phyloP scores from a whole-genome alignment of 2,888 invertebrate species.

The Heliconius cydno region DNA sequence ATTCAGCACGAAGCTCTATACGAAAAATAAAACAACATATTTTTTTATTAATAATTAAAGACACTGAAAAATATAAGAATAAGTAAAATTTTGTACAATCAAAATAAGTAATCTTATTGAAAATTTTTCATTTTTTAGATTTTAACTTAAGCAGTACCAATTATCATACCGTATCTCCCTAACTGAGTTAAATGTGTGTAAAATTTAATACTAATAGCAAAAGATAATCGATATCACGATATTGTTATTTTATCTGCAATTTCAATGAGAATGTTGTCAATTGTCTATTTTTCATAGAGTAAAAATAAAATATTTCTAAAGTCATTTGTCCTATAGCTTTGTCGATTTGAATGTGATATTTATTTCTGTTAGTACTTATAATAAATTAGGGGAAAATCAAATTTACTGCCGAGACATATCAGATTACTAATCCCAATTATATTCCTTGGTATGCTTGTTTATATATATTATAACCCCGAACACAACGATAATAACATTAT shows the following conservation, averaged over 20 bases:
- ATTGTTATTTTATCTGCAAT: not conserved
- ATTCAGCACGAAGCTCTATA: not conserved
- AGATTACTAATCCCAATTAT: slow-evolving; percentile 5
- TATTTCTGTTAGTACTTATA: not conserved
- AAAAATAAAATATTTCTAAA: slow-evolving; percentile 1
- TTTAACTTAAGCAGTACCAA: not conserved
- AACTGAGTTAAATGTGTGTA: not conserved
- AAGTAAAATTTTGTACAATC: not conserved
- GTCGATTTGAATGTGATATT: slow-evolving; percentile 11
- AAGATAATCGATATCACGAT: not conserved
- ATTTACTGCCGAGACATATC: slow-evolving; percentile 16
- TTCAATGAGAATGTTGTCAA: not conserved
- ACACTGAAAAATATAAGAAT: not conserved
- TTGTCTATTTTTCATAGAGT: slow-evolving; percentile 16
- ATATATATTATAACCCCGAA: not conserved
- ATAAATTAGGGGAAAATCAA: not conserved
- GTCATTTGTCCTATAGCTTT: not conserved
- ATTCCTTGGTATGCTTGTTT: slow-evolving; percentile 19
- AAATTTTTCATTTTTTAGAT: not conserved
- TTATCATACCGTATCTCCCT: no score
- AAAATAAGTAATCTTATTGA: not conserved
- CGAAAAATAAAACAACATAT: not conserved
- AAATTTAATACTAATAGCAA: no score
- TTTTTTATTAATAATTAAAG: not conserved
- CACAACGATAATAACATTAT: not conserved